Evolutionary conservation across 2,797 vertebrate genomes (phyloP).

Genomic region (Peromyscus eremicus): DNA sequence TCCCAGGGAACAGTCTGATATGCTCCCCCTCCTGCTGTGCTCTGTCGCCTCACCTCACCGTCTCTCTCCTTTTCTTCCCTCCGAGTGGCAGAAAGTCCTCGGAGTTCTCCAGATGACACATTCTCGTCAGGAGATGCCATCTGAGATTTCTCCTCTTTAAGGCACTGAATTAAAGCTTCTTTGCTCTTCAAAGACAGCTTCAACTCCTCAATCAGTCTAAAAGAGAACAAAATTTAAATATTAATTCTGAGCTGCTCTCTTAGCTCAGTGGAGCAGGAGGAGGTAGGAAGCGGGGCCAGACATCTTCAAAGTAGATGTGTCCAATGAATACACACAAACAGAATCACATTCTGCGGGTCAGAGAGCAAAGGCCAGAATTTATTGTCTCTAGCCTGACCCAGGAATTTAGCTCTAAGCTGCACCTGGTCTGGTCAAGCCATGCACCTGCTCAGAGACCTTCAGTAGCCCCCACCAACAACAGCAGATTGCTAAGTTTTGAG

Average conservation of each 20-base stretch:
- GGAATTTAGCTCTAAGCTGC: not conserved
- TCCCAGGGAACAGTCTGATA: not conserved
- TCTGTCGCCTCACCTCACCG: conserved; percentile 85
- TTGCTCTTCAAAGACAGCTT: conserved; percentile 91
- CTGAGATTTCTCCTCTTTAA: conserved; percentile 86
- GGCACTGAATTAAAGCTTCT: conserved; percentile 90
- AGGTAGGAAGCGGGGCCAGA: conserved; percentile 58
- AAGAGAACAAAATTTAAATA: conserved; percentile 83
- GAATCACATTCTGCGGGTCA: not conserved
- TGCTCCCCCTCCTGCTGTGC: not conserved
- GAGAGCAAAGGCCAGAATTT: not conserved
- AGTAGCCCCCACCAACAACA: not conserved
- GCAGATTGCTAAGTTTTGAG: not conserved
- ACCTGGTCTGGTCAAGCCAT: not conserved
- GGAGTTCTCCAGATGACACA: conserved; percentile 84
- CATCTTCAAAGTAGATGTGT: conserved; percentile 60
- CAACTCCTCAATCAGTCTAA: conserved; percentile 93
- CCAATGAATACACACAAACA: conserved; percentile 3
- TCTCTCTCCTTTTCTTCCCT: conserved; percentile 88
- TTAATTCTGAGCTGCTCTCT: conserved; percentile 83
- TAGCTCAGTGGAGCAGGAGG: conserved; percentile 70
- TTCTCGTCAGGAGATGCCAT: conserved; percentile 83
- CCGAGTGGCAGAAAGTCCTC: conserved; percentile 87
- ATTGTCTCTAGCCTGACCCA: not conserved
- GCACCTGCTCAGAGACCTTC: not conserved